Conservation (phyloP, 2,113 vertebrate genomes). For the Tichodroma muraria region DNA sequence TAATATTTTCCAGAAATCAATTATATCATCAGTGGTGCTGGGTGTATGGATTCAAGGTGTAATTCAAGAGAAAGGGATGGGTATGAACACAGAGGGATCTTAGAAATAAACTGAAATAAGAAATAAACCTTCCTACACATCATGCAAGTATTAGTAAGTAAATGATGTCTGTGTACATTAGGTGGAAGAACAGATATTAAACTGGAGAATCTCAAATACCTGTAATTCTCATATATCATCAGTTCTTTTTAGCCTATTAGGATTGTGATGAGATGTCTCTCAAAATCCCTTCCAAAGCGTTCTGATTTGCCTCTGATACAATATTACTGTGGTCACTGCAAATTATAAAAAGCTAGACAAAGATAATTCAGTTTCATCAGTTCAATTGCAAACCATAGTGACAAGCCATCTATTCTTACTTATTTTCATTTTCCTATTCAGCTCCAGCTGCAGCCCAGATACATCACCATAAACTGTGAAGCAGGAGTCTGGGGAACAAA, state of each 20-base stretch:
- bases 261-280: constrained; percentile 15
- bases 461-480: background rate
- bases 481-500: background rate
- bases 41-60: background rate
- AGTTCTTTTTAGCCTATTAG: background rate
- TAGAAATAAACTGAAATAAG: background rate
- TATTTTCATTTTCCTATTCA: background rate
- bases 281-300: constrained; percentile 33
- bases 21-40: background rate
- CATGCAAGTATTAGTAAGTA: background rate
- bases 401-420: background rate
- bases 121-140: background rate
- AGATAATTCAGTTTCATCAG: background rate
- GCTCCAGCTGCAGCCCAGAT: background rate
- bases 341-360: background rate
- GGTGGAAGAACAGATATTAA: background rate
- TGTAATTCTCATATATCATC: background rate
- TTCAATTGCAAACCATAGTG: background rate
- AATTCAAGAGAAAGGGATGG: background rate
- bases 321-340: background rate
- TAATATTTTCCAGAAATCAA: background rate
- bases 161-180: background rate
- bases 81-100: background rate
- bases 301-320: constrained; percentile 31
- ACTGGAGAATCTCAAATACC: background rate